A percentile compares a stretch with the other conserved stretches of the same genome.
Conservation (phyloP, 2,797 vertebrate species). For the Bufotes viridis region DNA sequence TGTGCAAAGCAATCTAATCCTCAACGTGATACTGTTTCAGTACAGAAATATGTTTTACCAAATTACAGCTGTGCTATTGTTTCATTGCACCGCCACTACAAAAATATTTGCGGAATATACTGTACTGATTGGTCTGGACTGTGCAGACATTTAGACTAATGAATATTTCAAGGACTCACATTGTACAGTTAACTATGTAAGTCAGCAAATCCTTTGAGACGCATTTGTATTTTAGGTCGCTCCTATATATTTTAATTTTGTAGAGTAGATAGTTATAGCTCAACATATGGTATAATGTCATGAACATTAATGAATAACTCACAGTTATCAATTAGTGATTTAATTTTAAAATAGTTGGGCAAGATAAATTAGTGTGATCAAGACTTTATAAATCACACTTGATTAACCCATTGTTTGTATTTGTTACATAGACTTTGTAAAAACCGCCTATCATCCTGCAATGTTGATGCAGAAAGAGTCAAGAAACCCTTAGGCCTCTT, state of each 20-base stretch:
- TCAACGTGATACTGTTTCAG: conserved; percentile 30
- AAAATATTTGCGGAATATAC: conserved; percentile 38
- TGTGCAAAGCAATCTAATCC: conserved; percentile 33
- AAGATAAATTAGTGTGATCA: neutral
- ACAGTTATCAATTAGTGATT: neutral
- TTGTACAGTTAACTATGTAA: neutral
- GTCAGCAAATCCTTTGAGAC: neutral
- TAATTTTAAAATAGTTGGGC: neutral
- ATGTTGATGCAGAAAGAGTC: too few species aligned
- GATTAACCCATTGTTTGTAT: too few species aligned
- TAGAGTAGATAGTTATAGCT: neutral
- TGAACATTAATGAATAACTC: neutral
- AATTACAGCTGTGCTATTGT: conserved; percentile 44
- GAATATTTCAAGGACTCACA: neutral
- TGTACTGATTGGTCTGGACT: conserved; percentile 13
- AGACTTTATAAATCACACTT: too few species aligned
- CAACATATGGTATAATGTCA: neutral
- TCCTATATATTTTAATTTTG: neutral
- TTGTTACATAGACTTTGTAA: too few species aligned
- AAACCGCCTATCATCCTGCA: too few species aligned
- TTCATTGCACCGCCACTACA: neutral
- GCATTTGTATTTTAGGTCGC: neutral
- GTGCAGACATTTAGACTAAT: conserved; percentile 1
- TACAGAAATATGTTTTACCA: conserved; percentile 26
- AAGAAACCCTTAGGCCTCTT: too few species aligned